Base-by-base conservation (phyloP, 92 coral and sea anemone species). In the Meandrina meandrites region DNA sequence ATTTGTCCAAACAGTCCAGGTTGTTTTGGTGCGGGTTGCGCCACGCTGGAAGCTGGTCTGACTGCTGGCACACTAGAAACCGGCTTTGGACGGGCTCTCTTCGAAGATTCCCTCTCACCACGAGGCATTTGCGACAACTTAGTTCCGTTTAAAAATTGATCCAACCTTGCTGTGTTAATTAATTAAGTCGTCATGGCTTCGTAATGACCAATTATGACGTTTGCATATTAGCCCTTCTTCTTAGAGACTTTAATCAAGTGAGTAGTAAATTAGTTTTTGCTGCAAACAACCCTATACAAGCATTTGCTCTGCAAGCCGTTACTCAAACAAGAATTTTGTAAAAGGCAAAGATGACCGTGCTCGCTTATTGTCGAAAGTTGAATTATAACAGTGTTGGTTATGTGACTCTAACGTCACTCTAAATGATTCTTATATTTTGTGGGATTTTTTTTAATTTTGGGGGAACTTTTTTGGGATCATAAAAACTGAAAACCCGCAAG, bases 1-100 rank as follows among this genome's bases (percentile, higher is more conserved):
- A 97, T 92, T 84, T 97, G 99, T 18, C 99, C 99, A 81, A 97
- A 70, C 81, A 97, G 88, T 37, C 99, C 99, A 51, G 98, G 99
- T 34, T 92, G 95, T 18, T 93, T 89, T 40, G 88, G 79, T 36
- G 76, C 72, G 28, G 91, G 96, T 36, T 88, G 81, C 24, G 92
- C 94, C 79, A 97, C 96, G 78, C 83, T 92, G 5, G 92, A 79
- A 35, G 98, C 88, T 2, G 98, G 96, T 67, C 94, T 84, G 75
- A 88, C 82, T 11, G 98, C 98, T 58, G 99, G 99, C 31, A 95
- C 91, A 45, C 93, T 87, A 14, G 94, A 84, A 67, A 80, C 86
- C 21, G 95, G 92, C 48, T 89, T 67, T 18, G 95, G 94, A 34
- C 89, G 78, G 16, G 87, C 75, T 48, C 83, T 76, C 53, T 8